A percentile compares a stretch with the other conserved stretches of the same genome.
These are phyloP conservation scores for Vanacampus margaritifer DNA, from an alignment of 2,113 vertebrate genomes.

Conservation along the genomic window DNA sequence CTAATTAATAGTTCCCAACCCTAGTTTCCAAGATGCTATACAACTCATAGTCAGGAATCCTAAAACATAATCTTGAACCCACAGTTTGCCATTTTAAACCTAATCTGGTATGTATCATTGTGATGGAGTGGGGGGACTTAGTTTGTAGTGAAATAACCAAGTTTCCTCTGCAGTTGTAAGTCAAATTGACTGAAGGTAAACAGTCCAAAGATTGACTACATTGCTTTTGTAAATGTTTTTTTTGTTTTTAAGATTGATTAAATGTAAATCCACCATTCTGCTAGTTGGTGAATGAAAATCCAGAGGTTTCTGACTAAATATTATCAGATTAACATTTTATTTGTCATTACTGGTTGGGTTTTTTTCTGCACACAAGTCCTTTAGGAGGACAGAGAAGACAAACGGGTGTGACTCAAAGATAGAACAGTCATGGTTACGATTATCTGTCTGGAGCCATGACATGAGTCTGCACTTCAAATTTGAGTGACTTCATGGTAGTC, in stretches of 20 bases:
- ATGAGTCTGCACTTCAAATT: conserved; percentile 1
- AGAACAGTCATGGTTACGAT: conserved; percentile 41
- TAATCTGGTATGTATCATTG: no score
- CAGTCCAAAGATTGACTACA: background rate
- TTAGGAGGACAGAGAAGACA: background rate
- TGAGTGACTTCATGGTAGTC: background rate
- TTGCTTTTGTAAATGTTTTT: background rate
- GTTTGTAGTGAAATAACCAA: background rate
- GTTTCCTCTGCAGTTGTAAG: no score
- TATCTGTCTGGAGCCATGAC: conserved; percentile 34
- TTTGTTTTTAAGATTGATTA: background rate
- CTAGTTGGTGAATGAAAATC: background rate
- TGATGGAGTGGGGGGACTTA: background rate
- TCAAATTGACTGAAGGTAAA: no score
- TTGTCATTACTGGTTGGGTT: background rate
- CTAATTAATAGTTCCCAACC: background rate
- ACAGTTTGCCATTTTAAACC: no score
- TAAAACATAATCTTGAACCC: no score
- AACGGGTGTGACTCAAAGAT: conserved; percentile 65
- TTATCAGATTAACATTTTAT: background rate
- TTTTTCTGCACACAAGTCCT: background rate
- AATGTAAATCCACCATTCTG: background rate
- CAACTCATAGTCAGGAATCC: background rate
- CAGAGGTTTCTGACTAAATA: background rate
- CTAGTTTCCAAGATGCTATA: background rate